A percentile compares a stretch with the other conserved stretches of the same genome.
These are phyloP conservation scores for Eriocheir sinensis DNA, from an alignment of 1,140 invertebrate species.

Conservation along the genomic window DNA sequence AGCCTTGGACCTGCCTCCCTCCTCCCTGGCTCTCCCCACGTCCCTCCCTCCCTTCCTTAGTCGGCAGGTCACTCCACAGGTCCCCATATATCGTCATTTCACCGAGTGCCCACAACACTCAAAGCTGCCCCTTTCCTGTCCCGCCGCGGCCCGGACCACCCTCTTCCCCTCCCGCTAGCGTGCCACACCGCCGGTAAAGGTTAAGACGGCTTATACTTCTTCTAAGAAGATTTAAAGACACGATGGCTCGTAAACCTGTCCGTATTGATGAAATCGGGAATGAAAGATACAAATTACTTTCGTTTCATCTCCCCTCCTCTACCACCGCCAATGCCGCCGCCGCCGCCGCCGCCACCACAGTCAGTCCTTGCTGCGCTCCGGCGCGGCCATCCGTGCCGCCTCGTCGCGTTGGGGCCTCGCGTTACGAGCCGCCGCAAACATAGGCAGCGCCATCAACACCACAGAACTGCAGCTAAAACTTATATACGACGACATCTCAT, in stretches of 20 bases:
- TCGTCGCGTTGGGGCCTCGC: background rate
- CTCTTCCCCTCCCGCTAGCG: background rate
- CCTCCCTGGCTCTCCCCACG: background rate
- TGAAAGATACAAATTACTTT: background rate
- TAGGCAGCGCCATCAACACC: background rate
- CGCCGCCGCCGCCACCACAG: background rate
- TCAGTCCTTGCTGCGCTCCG: background rate
- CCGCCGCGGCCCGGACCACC: background rate
- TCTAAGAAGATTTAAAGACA: background rate
- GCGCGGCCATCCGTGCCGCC: background rate
- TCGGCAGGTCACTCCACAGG: background rate
- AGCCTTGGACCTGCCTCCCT: background rate
- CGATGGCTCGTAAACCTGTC: background rate
- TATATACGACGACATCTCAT: constrained; percentile 9
- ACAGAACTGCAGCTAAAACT: constrained; percentile 13
- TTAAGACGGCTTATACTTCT: background rate
- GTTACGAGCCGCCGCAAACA: background rate
- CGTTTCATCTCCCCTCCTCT: background rate
- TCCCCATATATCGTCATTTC: background rate
- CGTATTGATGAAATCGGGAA: background rate
- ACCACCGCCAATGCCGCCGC: no score
- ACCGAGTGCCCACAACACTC: background rate
- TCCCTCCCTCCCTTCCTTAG: background rate
- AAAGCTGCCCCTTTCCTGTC: background rate
- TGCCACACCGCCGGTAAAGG: background rate